These are phyloP conservation scores for Steinernema scapterisci DNA, from an alignment of 2,888 invertebrate species.

Conservation along the genomic window DNA sequence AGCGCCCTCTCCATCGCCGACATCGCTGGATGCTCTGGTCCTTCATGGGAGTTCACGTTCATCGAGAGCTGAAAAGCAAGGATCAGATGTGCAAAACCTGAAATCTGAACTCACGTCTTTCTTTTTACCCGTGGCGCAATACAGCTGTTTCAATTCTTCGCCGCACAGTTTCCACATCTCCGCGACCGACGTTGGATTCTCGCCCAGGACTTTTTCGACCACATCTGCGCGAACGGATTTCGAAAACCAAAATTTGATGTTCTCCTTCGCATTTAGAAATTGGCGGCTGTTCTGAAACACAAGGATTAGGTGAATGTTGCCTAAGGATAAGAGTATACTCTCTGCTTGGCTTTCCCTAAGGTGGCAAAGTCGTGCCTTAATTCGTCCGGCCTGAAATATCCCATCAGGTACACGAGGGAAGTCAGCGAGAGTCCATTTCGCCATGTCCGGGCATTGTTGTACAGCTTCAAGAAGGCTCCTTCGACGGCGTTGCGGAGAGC, in stretches of 20 bases:
- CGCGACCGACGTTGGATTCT: neutral
- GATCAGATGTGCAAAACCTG: neutral
- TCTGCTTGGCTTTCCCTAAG: neutral
- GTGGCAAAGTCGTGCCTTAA: neutral
- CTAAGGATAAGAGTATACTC: neutral
- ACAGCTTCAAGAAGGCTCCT: neutral
- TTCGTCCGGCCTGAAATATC: neutral
- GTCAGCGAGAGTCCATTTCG: neutral
- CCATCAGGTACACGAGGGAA: neutral
- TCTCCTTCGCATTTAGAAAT: neutral
- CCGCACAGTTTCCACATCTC: constrained; percentile 1
- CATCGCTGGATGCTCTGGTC: neutral
- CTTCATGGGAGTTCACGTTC: neutral
- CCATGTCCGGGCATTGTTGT: neutral
- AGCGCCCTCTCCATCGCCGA: neutral
- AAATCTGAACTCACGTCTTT: neutral
- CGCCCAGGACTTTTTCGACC: neutral
- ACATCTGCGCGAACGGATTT: neutral
- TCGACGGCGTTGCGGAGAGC: neutral
- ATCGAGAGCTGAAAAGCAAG: neutral
- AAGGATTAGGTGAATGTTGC: neutral
- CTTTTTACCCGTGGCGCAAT: neutral
- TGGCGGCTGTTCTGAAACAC: neutral
- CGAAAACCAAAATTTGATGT: neutral
- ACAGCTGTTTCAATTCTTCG: neutral